Percentiles rank a stretch among this genome's conserved stretches.
These are phyloP conservation scores for Morpho achilles DNA, from an alignment of 2,888 invertebrate genomes.

Conservation along the genomic window DNA sequence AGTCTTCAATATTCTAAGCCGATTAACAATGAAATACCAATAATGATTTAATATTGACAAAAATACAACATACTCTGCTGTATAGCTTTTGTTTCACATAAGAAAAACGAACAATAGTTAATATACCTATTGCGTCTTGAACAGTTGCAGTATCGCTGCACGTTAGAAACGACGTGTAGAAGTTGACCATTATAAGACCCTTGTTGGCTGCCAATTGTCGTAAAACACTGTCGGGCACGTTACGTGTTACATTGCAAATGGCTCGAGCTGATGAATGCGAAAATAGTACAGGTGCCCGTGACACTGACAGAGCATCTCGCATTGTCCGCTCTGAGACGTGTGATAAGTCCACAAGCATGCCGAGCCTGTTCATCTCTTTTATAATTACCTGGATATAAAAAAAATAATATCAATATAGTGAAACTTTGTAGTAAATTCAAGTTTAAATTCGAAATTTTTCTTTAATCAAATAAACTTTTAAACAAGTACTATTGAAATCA, in stretches of 20 bases:
- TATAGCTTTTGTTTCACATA: too few species aligned
- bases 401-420: background rate
- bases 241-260: slow-evolving; percentile 88
- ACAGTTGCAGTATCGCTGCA: slow-evolving; percentile 87
- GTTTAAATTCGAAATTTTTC: too few species aligned
- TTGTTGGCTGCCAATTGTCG: slow-evolving; percentile 86
- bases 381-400: slow-evolving; percentile 81
- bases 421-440: too few species aligned
- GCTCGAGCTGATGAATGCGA: slow-evolving; percentile 91
- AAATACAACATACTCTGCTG: too few species aligned
- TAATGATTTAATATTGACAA: too few species aligned
- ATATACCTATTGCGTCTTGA: slow-evolving; percentile 87
- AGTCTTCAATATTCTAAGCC: too few species aligned
- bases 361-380: slow-evolving; percentile 92
- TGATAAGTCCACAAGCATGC: slow-evolving; percentile 92
- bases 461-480: too few species aligned
- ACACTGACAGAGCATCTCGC: slow-evolving; percentile 87
- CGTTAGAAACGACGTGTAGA: slow-evolving; percentile 88
- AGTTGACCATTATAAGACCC: slow-evolving; percentile 93
- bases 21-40: too few species aligned
- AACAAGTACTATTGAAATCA: too few species aligned
- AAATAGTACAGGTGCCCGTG: slow-evolving; percentile 91
- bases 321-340: slow-evolving; percentile 90
- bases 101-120: background rate
- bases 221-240: slow-evolving; percentile 89